Percentiles rank a stretch among this genome's conserved stretches.
phyloP scores from a whole-genome alignment of 92 coral and sea anemone genomes.

The Actinernus sp. region DNA sequence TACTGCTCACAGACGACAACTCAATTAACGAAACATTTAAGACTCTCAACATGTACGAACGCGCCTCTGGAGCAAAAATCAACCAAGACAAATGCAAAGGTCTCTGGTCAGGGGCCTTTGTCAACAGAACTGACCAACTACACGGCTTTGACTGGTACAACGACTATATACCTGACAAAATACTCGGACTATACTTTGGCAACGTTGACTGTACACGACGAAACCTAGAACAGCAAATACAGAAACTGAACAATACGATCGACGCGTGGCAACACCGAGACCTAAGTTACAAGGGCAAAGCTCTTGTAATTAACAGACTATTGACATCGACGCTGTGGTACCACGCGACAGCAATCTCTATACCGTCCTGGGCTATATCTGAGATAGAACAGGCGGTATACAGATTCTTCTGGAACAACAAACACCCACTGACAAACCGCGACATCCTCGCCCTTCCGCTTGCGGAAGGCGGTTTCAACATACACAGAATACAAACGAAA shows the following conservation, averaged over 20 bases:
- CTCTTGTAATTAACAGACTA: no score
- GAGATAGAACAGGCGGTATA: constrained; percentile 5
- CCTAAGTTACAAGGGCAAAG: no score
- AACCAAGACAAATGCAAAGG: constrained; percentile 13
- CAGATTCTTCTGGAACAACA: no score
- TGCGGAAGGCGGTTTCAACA: no score
- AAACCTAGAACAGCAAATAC: no score
- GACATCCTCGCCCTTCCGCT: not conserved
- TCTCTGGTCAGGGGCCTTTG: no score
- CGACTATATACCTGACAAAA: no score
- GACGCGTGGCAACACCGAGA: no score
- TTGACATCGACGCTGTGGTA: no score
- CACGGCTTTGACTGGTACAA: not conserved
- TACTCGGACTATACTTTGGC: no score
- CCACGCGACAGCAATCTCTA: not conserved
- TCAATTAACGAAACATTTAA: not conserved
- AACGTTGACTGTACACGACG: constrained; percentile 12
- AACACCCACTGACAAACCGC: not conserved
- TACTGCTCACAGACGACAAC: not conserved
- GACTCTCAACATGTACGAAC: not conserved
- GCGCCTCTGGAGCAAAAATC: constrained; percentile 14
- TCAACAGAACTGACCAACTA: not conserved
- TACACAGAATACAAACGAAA: no score
- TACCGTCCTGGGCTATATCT: not conserved
- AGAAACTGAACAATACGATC: no score